phyloP scores from a whole-genome alignment of 2,113 vertebrate genomes.

The Daphoenositta chrysoptera region DNA sequence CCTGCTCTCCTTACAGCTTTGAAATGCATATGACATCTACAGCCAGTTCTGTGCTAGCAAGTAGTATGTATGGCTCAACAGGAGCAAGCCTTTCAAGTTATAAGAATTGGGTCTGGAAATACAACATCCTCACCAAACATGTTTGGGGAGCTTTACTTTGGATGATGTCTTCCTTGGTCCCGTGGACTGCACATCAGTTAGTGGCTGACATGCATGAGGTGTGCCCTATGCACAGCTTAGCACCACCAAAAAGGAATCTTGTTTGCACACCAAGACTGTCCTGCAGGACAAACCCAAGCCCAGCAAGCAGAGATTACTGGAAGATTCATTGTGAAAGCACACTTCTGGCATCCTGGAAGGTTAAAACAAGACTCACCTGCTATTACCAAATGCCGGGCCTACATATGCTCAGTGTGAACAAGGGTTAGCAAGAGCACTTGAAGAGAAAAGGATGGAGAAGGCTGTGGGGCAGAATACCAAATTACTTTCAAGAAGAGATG shows the following conservation, averaged over 20 bases:
- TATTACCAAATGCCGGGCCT: not conserved
- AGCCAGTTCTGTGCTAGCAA: not conserved
- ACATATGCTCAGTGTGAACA: not conserved
- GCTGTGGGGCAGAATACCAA: not conserved
- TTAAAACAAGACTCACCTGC: not conserved
- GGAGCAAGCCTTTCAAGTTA: not conserved
- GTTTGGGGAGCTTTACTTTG: not conserved
- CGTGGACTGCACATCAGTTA: rapidly evolving
- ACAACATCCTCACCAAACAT: not conserved
- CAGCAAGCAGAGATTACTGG: not conserved
- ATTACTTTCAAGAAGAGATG: not conserved
- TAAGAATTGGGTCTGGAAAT: not conserved
- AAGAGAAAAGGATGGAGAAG: not conserved
- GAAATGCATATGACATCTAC: not conserved
- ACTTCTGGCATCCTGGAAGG: not conserved
- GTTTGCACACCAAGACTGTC: rapidly evolving
- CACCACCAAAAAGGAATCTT: not conserved
- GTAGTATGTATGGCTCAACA: not conserved
- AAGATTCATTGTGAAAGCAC: not conserved
- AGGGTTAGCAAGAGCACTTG: not conserved
- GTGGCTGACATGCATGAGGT: not conserved
- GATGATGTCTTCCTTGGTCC: not conserved
- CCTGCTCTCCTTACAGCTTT: not conserved
- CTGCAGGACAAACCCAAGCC: not conserved
- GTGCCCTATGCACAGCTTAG: rapidly evolving